Evolutionary conservation across 2,797 vertebrate genomes (phyloP), one percentile per base, ranked within the genome.

Genomic region (Rhabdophis nuchalis): DNA sequence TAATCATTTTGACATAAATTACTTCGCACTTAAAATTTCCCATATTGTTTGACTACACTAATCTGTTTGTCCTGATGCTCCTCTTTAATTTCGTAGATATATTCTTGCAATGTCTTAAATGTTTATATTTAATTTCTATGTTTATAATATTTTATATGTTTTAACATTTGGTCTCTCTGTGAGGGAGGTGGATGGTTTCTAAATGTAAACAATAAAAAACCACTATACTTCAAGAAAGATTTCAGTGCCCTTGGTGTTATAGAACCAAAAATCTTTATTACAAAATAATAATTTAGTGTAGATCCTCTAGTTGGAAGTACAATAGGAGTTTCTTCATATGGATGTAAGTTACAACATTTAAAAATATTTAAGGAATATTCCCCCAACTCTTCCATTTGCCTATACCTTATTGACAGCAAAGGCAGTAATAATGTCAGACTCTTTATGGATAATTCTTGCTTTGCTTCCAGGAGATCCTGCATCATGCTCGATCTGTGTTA

Each of bases 401-500:
- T 96, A 96, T 97, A 99, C 99, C 98, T 99, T 99, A 97, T 99
- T 99, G 96, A 99, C 99, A 96, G 99, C 98, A 96, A 99, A 99
- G 68, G 99, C 99, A 91, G 99, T 99, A 97, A 99, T 99, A 94
- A 99, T 99, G 97, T 99, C 99, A 64, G 99, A 99, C 91, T 99
- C 99, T 94, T 99, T 99, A 97, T 99, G 99, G 95, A 99, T 99
- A 97, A 99, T 99, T 94, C 99, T 98, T 94, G 99, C 98, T 96
- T 99, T 99, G 94, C 98, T 98, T 96, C 98, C 98, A 8, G 98
- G 96, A 95, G 96, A 97, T 93, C 97, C 98, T 93, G 96, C 95
- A 96, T 99, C 98, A 92, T 98, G 97, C 97, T 99, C 99, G 87
- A 97, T 96, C 99, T 99, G 97, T 92, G 96, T 92, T 89, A 72